Evolutionary conservation across 2,888 invertebrate genomes (phyloP).

Genomic region (Aricia artaxerxes): DNA sequence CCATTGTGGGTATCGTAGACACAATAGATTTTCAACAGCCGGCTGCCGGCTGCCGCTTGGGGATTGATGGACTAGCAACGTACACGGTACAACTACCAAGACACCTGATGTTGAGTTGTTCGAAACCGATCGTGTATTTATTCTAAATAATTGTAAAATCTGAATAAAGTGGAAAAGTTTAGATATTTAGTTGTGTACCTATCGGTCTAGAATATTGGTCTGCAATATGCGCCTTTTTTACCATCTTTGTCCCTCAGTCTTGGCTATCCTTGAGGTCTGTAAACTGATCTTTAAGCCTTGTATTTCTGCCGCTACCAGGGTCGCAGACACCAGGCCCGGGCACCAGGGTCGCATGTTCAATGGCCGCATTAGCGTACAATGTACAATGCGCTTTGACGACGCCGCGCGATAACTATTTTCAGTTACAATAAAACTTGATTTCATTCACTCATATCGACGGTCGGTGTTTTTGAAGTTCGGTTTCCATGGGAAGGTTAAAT

Average conservation of each 20-base stretch:
- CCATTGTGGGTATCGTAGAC: no score
- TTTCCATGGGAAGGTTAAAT: neutral
- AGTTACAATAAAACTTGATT: neutral
- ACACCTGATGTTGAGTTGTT: no score
- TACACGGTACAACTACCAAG: no score
- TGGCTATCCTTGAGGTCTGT: neutral
- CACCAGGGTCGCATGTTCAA: slow-evolving; percentile 38
- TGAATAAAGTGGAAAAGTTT: no score
- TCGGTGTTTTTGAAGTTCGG: neutral
- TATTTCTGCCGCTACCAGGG: slow-evolving; percentile 27
- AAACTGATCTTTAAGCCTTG: neutral
- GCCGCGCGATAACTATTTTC: slow-evolving; percentile 24
- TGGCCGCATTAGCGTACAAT: slow-evolving; percentile 64
- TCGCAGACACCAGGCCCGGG: slow-evolving; percentile 29
- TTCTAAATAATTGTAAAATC: no score
- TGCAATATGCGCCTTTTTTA: no score
- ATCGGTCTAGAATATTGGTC: no score
- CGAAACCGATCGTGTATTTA: no score
- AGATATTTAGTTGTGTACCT: no score
- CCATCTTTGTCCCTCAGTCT: neutral
- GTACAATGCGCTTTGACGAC: slow-evolving; percentile 45
- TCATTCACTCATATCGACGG: slow-evolving; percentile 28
- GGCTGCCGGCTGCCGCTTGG: no score
- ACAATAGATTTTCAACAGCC: no score
- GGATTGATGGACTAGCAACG: no score